Evolutionary conservation across 2,797 vertebrate species (phyloP), one percentile per base, ranked within the genome.

Genomic region (Podarcis lilfordi): DNA sequence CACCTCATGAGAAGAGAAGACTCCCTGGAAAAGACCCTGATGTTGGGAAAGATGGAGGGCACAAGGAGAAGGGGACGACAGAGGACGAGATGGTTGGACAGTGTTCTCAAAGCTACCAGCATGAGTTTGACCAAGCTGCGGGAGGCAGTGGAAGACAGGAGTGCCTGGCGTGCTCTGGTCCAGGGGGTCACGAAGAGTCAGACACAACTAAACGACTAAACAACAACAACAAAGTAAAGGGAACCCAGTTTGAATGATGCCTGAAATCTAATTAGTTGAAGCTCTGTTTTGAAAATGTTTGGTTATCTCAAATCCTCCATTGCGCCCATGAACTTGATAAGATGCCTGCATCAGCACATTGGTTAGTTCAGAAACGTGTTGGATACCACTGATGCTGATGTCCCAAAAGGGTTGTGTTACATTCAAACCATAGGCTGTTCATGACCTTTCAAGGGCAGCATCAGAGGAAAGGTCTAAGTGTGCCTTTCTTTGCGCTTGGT

Each of bases 371-470:
- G 29, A 40, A 17, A 69, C 32, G 29, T 13, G 25, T 89, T 80
- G 43, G 69, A 6, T 66, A 75, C 0, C 13, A 59, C 23, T 55
- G 55, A 50, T 80, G 68, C 6, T 45, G 9, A 35, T 13, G 45
- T 50, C 59, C 55, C 80, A 50, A 64, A 15, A 40, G 6, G 32
- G 71, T 55, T 68, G 59, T 17, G 29, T 45, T 75, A 27, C n/a
- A 43, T 64, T 69, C 27, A n/a, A 69, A 35, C 43, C 55, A 55
- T 13, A 29, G 37, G 69, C 50, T 75, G 89, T 55, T 74, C 35
- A 23, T 43, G n/a, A 84, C 69, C 77, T 88, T 92, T 85, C 82
- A 88, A 89, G 80, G 74, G 61, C 25, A 72, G 19, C 61, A 43
- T 78, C 35, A 85, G 59, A 40, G 89, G 82, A 89, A 78, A 5